Evolutionary conservation across 1,140 invertebrate genomes (phyloP).

Genomic region (Ditylenchus dipsaci): DNA sequence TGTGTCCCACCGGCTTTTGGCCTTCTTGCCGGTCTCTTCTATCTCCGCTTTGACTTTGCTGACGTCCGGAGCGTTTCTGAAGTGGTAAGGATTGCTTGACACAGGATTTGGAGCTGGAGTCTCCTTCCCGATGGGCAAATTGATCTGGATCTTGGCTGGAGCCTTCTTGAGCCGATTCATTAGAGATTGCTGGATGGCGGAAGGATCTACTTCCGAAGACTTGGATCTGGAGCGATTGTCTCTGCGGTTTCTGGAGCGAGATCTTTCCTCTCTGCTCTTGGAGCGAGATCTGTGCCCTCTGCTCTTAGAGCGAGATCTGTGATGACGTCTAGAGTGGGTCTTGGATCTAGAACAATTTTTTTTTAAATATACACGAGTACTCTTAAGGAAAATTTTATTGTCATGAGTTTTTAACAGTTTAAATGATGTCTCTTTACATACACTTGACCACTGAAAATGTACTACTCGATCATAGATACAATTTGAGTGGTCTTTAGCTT

Average conservation of each 20-base stretch:
- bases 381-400: no score
- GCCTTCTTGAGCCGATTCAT: slow-evolving; percentile 1
- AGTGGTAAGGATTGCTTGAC: not conserved
- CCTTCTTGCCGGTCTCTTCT: not conserved
- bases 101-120: not conserved
- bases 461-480: no score
- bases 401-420: no score
- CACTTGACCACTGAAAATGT: no score
- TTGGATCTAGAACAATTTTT: not conserved
- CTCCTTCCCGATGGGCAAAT: not conserved
- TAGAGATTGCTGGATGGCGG: not conserved
- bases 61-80: not conserved
- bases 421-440: no score
- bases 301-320: not conserved
- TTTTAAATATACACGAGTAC: no score
- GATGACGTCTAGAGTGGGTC: not conserved
- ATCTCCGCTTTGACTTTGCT: no score
- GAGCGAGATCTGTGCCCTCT: not conserved
- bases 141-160: not conserved
- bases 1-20: not conserved
- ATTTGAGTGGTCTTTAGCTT: no score
- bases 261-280: not conserved
- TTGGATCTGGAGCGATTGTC: not conserved
- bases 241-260: not conserved
- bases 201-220: not conserved